A percentile compares a stretch with the other conserved stretches of the same genome.
phyloP scores from a whole-genome alignment of 2,113 vertebrate species.

The Chloropsis cyanopogon region DNA sequence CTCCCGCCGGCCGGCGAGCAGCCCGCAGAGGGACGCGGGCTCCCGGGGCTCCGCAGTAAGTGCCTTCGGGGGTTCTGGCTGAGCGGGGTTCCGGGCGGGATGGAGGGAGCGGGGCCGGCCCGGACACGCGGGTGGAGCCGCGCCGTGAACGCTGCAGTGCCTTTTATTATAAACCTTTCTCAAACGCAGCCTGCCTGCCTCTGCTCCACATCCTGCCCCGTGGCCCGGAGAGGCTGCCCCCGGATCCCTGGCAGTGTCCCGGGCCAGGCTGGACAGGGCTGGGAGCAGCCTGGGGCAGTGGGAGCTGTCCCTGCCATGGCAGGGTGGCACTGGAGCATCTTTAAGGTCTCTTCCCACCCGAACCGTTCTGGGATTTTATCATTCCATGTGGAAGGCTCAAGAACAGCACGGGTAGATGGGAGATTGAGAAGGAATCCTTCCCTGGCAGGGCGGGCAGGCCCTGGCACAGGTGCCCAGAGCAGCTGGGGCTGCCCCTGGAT shows the following conservation, averaged over 20 bases:
- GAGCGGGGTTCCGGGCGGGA: background rate
- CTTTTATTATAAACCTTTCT: accelerated
- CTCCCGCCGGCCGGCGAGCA: background rate
- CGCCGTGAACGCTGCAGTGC: accelerated
- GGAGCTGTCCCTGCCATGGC: background rate
- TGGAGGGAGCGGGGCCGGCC: background rate
- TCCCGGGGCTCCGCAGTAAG: background rate
- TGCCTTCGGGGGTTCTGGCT: accelerated
- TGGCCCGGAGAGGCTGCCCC: background rate
- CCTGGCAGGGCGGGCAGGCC: background rate
- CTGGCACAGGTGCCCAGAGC: background rate
- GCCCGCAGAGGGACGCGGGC: background rate
- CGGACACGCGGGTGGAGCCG: background rate
- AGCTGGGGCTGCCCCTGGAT: background rate
- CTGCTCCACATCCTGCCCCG: background rate
- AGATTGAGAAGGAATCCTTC: background rate
- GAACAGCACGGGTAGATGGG: background rate
- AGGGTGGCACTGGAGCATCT: background rate
- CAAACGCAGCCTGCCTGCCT: background rate
- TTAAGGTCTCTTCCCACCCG: background rate
- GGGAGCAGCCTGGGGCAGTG: accelerated
- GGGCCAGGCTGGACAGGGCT: background rate
- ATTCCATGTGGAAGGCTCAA: background rate
- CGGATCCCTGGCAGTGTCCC: accelerated
- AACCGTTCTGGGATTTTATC: background rate